These are phyloP conservation scores for Drosophila micromelanica DNA, from an alignment of 1,140 invertebrate species.

Conservation along the genomic window DNA sequence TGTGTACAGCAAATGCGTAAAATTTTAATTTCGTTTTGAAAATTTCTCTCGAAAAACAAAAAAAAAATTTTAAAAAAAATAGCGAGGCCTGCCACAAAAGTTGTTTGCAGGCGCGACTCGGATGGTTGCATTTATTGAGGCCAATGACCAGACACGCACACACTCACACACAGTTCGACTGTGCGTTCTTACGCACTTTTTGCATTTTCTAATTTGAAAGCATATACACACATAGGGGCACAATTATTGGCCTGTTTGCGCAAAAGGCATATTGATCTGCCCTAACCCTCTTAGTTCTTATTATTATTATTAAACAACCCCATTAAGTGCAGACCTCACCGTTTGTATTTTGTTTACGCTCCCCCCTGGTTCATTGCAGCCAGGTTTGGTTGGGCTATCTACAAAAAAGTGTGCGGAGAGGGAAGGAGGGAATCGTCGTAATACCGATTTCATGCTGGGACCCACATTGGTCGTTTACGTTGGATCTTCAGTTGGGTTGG, in stretches of 20 bases:
- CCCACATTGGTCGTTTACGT: constrained; percentile 16
- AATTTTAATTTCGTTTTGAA: constrained; percentile 82
- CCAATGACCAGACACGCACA: constrained; percentile 70
- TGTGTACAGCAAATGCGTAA: constrained; percentile 70
- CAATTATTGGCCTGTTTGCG: constrained; percentile 64
- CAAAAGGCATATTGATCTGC: constrained; percentile 71
- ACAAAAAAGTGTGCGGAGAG: constrained; percentile 22
- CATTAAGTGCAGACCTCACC: constrained; percentile 55
- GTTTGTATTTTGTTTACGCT: constrained; percentile 2
- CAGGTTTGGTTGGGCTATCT: constrained; percentile 52
- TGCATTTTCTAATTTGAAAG: constrained; percentile 75
- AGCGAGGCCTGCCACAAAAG: constrained; percentile 52
- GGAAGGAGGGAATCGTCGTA: not conserved
- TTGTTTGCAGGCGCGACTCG: constrained; percentile 61
- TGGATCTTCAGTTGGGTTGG: constrained; percentile 22
- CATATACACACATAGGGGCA: constrained; percentile 24
- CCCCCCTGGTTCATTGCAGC: constrained; percentile 14
- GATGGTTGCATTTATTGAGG: constrained; percentile 63
- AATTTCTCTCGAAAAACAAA: constrained; percentile 69
- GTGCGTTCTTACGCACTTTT: constrained; percentile 75
- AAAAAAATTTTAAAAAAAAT: constrained; percentile 26
- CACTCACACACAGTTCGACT: constrained; percentile 19
- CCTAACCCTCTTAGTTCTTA: constrained; percentile 55
- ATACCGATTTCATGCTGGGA: constrained; percentile 33
- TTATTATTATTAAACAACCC: constrained; percentile 76